phyloP scores from a whole-genome alignment of 1,140 invertebrate species.

The Lerema accius region DNA sequence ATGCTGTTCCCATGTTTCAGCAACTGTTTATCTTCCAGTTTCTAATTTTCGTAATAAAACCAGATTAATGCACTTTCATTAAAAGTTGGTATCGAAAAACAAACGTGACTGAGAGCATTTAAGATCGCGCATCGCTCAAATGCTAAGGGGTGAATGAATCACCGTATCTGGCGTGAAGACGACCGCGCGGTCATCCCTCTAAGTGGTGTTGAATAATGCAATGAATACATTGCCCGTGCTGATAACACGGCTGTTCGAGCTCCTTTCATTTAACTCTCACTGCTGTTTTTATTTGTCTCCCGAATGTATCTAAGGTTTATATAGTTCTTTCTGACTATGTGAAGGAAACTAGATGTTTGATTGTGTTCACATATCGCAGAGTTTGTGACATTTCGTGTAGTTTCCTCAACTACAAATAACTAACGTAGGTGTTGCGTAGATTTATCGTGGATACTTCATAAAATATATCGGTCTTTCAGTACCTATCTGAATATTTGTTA shows the following conservation, averaged over 20 bases:
- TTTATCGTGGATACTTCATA: too few species aligned
- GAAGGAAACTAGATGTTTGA: neutral
- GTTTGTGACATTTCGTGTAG: too few species aligned
- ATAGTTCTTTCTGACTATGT: neutral
- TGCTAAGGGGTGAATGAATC: conserved; percentile 18
- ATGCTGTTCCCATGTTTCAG: too few species aligned
- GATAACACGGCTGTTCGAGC: conserved; percentile 36
- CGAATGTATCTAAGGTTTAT: too few species aligned
- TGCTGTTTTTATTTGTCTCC: conserved; percentile 36
- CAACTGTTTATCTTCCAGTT: too few species aligned
- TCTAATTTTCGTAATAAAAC: too few species aligned
- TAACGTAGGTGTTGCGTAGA: too few species aligned
- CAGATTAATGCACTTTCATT: neutral
- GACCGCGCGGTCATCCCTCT: conserved; percentile 20
- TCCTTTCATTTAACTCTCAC: conserved; percentile 34
- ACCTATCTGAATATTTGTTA: too few species aligned
- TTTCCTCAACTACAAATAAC: too few species aligned
- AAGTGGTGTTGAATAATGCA: conserved; percentile 33
- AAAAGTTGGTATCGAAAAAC: neutral
- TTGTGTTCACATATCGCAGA: too few species aligned
- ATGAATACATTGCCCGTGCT: conserved; percentile 14
- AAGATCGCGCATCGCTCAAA: neutral
- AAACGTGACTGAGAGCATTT: neutral
- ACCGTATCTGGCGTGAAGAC: conserved; percentile 3
- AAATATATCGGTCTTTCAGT: too few species aligned